Conservation (phyloP, 1,140 invertebrate genomes). For the Atta colombica region DNA sequence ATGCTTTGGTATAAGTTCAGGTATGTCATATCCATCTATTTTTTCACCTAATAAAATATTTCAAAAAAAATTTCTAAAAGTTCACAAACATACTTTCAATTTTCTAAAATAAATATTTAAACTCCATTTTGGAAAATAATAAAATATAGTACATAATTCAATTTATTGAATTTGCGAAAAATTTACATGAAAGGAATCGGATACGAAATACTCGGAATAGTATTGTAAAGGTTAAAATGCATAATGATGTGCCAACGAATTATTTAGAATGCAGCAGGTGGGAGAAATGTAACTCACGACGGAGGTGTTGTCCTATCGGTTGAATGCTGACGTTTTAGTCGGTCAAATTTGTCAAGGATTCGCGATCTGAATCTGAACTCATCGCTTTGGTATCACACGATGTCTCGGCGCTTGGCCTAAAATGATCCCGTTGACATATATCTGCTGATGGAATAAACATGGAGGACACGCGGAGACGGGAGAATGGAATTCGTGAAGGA, state of each 20-base stretch:
- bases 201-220: too few relatives aligned
- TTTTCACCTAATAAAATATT: too few relatives aligned
- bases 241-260: constrained; percentile 20
- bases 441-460: background rate
- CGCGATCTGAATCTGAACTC: background rate
- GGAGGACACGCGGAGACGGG: constrained; percentile 12
- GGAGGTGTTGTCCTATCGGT: background rate
- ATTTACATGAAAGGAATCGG: too few relatives aligned
- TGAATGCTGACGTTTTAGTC: background rate
- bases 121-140: too few relatives aligned
- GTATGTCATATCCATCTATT: too few relatives aligned
- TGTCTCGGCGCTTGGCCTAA: constrained; percentile 23
- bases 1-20: too few relatives aligned
- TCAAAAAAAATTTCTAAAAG: too few relatives aligned
- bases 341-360: background rate
- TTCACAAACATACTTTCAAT: too few relatives aligned
- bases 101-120: too few relatives aligned
- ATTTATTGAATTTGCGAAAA: too few relatives aligned
- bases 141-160: too few relatives aligned
- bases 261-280: background rate
- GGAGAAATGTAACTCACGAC: background rate
- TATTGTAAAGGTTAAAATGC: background rate
- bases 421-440: constrained; percentile 8
- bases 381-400: background rate
- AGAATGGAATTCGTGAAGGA: constrained; percentile 24